Base-by-base conservation (phyloP, 1,140 invertebrate genomes). In the Sycobia sp. region DNA sequence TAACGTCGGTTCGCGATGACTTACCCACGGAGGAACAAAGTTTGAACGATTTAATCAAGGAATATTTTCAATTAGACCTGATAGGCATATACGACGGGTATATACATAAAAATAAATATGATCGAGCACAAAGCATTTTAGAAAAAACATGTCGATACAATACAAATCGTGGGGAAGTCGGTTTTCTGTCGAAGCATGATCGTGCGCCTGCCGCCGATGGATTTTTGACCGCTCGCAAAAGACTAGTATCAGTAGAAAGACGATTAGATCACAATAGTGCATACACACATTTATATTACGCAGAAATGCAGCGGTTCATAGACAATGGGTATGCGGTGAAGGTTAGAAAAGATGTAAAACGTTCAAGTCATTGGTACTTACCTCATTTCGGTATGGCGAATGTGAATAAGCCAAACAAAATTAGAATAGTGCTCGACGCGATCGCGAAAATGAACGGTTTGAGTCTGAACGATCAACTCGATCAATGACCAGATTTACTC, bases 391-490 rank as follows among this genome's bases (percentile, higher is more conserved):
- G 59, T 0, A 73, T 76, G 0, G 16, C 22, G 0, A 72, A 72
- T 38, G 39, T 60, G 22, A 67, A 63, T 32, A 75, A 73, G 38
- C 64, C 70, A 3, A 50, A 46, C 0, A 73, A 74, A 47, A 11
- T 73, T 10, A 23, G 72, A n/a, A 16, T 74, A 14, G 70, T 74
- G 10, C 68, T 70, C 44, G 72, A 74, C 51, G 69, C 65, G 2
- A 69, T 67, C 13, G 69, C 41, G 54, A 53, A 34, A 66, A 53
- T 38, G 4, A 22, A 58, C 10, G 68, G 67, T 10, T 14, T 59
- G 1, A 66, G 46, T 4, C 43, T 73, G 7, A 77, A 76, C 50
- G 62, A 70, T 46, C 41, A 16, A 13, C 11, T 46, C 27, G 22
- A 29, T n/a, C 5, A 14, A 4, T 18, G 51, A 8, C 18, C 18